Percentiles rank a stretch among this genome's conserved stretches.
Evolutionary conservation across 2,113 vertebrate genomes (phyloP).

Genomic region (Helogale parvula): DNA sequence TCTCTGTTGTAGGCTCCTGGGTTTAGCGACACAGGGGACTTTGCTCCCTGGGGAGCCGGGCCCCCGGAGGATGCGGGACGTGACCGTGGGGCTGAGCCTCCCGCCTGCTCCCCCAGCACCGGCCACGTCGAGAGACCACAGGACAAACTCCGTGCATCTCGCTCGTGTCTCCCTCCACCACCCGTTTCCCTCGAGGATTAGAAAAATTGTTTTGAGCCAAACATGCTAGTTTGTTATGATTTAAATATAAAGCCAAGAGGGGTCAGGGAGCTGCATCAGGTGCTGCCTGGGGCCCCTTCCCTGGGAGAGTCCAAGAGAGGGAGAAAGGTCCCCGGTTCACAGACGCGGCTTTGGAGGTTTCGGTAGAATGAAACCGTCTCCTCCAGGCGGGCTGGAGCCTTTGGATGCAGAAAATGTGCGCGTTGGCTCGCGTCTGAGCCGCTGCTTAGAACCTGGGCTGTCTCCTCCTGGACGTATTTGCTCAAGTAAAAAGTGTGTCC

Average conservation of each 20-base stretch:
- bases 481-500: neutral
- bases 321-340: fast-evolving
- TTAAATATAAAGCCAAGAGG: neutral
- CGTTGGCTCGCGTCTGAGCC: fast-evolving
- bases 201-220: neutral
- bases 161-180: neutral
- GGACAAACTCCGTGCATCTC: neutral
- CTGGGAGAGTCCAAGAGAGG: fast-evolving
- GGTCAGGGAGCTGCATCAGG: too few relatives aligned
- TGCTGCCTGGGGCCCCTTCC: neutral
- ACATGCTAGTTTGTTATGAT: neutral
- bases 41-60: neutral
- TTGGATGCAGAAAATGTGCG: fast-evolving
- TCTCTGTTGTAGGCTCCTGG: fast-evolving
- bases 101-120: neutral
- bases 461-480: fast-evolving
- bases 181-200: neutral
- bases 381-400: fast-evolving
- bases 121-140: neutral
- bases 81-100: neutral
- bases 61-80: neutral
- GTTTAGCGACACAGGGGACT: fast-evolving
- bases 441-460: fast-evolving
- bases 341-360: fast-evolving
- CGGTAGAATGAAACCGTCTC: fast-evolving